Evolutionary conservation across 2,797 vertebrate species (phyloP).

Genomic region (Notamacropus eugenii): DNA sequence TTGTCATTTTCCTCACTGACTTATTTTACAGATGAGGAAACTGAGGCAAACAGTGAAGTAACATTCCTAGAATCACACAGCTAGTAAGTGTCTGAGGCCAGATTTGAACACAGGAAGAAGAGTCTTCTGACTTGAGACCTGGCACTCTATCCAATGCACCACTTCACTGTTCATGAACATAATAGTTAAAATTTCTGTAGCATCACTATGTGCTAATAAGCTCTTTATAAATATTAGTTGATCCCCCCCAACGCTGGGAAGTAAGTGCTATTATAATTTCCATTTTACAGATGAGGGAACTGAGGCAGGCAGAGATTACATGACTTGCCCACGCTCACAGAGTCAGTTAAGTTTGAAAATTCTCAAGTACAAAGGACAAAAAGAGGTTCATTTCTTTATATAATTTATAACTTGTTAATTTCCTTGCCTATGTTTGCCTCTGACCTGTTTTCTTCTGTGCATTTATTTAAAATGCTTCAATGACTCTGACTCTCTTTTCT

Average conservation of each 20-base stretch:
- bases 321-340: neutral
- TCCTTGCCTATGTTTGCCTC: neutral
- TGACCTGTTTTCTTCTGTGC: neutral
- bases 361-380: neutral
- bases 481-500: neutral
- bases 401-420: neutral
- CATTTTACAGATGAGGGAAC: neutral
- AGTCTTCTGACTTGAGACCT: neutral
- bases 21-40: conserved; percentile 25
- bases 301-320: neutral
- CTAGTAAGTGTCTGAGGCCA: neutral
- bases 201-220: neutral
- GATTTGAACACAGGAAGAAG: neutral
- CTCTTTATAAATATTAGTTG: neutral
- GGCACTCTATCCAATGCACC: neutral
- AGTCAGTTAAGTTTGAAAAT: neutral
- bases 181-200: neutral
- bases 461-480: neutral
- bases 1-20: neutral
- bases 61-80: neutral
- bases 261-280: neutral
- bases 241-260: neutral
- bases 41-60: conserved; percentile 1
- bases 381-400: neutral
- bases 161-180: neutral